Evolutionary conservation across 2,113 vertebrate species (phyloP).

Genomic region (Australoheros scitulus): DNA sequence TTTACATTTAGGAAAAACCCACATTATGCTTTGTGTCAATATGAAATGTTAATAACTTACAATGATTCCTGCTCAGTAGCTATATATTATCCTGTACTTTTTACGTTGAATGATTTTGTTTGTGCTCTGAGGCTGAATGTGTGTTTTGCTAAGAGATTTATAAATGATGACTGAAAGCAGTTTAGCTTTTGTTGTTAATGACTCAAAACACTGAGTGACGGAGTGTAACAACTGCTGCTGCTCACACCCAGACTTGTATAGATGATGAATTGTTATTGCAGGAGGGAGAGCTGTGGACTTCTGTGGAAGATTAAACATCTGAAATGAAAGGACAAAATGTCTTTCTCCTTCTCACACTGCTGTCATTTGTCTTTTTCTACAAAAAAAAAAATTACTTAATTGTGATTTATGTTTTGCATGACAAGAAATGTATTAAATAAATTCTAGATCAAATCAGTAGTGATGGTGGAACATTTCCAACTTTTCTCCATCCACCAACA

Average conservation of each 20-base stretch:
- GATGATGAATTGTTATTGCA: background rate
- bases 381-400: background rate
- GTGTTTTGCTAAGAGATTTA: background rate
- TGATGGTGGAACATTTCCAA: background rate
- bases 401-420: background rate
- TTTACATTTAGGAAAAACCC: background rate
- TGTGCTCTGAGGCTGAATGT: background rate
- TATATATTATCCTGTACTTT: background rate
- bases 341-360: background rate
- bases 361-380: background rate
- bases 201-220: background rate
- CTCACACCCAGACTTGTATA: background rate
- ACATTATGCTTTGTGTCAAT: background rate
- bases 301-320: background rate
- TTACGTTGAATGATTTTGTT: background rate
- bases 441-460: background rate
- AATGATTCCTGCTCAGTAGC: background rate
- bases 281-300: background rate
- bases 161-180: background rate
- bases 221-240: slow-evolving; percentile 1
- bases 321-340: background rate
- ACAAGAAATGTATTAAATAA: background rate
- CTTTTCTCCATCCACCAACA: background rate
- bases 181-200: background rate
- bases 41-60: background rate